Evolutionary conservation across 1,140 invertebrate genomes (phyloP).

Genomic region (Penaeus chinensis): DNA sequence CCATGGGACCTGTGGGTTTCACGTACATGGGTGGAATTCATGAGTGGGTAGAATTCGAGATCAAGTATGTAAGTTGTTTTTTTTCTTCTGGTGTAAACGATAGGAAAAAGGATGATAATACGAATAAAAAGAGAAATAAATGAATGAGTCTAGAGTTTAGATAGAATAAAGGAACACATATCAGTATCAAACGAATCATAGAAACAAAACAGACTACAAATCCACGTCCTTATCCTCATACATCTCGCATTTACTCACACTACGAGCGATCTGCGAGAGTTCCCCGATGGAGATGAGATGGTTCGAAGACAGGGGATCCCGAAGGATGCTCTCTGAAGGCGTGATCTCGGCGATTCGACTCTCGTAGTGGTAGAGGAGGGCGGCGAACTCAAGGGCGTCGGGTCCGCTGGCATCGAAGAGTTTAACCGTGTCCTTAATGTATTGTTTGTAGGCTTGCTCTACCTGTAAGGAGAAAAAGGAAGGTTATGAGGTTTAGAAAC

Average conservation of each 20-base stretch:
- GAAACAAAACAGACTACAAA: too few species aligned
- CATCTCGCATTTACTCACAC: constrained; percentile 66
- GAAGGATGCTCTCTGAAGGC: constrained; percentile 66
- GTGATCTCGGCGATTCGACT: constrained; percentile 74
- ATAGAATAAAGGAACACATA: too few species aligned
- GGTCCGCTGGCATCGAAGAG: constrained; percentile 70
- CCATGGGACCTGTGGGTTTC: constrained; percentile 53
- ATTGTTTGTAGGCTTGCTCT: constrained; percentile 72
- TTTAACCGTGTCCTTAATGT: constrained; percentile 72
- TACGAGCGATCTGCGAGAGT: constrained; percentile 68
- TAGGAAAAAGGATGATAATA: too few species aligned
- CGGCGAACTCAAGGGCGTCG: constrained; percentile 71
- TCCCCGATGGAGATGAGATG: constrained; percentile 68
- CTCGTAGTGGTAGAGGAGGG: constrained; percentile 75
- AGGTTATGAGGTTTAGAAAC: too few species aligned
- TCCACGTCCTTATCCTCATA: too few species aligned
- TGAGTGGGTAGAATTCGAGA: too few species aligned
- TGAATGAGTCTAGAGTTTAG: too few species aligned
- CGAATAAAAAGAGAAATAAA: too few species aligned
- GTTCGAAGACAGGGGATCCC: constrained; percentile 67
- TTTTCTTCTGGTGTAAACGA: too few species aligned
- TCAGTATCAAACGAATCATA: too few species aligned
- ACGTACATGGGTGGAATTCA: too few species aligned
- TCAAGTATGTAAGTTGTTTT: too few species aligned
- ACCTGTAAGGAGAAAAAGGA: constrained; percentile 66